Base-by-base conservation (phyloP, 2,888 invertebrate species). In the Drosophila quinaria region DNA sequence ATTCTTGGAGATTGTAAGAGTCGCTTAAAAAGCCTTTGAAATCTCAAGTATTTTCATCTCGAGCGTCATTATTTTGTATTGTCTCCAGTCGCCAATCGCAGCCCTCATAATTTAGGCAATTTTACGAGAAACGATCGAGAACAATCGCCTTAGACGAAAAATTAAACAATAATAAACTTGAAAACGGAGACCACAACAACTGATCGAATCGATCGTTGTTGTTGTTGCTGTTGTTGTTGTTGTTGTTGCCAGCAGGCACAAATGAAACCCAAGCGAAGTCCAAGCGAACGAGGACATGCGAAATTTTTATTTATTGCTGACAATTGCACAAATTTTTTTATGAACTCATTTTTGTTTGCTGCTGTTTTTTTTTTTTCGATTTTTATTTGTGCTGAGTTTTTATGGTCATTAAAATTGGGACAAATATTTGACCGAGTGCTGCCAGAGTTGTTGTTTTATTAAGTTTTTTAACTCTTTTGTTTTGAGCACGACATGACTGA, bases 231-330 rank as follows among this genome's bases (percentile, higher is more conserved):
- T 39, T 59, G 15, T 46, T 62, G 33, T 39, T 59, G 51, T 55
- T 64, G 42, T 41, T 64, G 35, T 13, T 17, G 81, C 84, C 81
- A 76, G 73, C 70, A 88, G 89, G 86, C 88, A 87, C 58, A 68
- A 55, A 33, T 56, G 52, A 68, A 81, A 42, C 63, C 62, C 62
- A 62, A 47, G 47, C 33, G 19, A 22, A 41, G 42, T 17, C 15
- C 42, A n/a, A 70, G 71, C 66, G 55, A 79, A 87, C 81, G 89
- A 90, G 89, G 89, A 89, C 89, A 89, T 89, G 88, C 86, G 90
- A 89, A 87, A 79, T 84, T 90, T 89, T 89, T 89, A 89, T 89
- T 89, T 89, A 89, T 89, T 88, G 86, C 89, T 90, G 90, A 89
- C 89, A 89, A 87, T 86, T 84, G 88, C 88, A 87, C 70, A 87